Conservation (phyloP, 2,888 invertebrate genomes). For the Boloria selene region DNA sequence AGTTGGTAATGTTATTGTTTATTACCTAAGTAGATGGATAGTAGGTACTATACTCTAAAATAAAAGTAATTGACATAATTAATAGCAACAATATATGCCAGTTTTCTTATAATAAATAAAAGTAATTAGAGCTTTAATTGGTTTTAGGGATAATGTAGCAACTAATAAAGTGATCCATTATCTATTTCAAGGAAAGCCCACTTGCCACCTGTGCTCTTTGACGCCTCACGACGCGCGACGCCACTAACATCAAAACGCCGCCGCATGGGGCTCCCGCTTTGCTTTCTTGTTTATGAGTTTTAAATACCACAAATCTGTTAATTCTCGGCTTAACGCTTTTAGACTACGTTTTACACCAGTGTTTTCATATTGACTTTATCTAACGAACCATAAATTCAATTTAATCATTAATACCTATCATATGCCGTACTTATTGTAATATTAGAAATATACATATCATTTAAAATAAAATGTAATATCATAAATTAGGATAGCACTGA, state of each 20-base stretch:
- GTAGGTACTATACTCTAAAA: not conserved
- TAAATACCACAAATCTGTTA: conserved; percentile 58
- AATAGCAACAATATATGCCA: too few species aligned
- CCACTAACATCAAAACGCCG: conserved; percentile 1
- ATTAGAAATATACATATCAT: not conserved
- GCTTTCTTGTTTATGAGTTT: conserved; percentile 53
- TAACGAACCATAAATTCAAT: conserved; percentile 10
- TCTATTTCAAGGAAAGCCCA: conserved; percentile 8
- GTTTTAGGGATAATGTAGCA: conserved; percentile 2
- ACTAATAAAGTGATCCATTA: conserved; percentile 6
- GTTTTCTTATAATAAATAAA: too few species aligned
- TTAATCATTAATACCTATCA: not conserved
- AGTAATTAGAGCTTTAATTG: not conserved
- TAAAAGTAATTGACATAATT: too few species aligned
- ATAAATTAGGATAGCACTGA: conserved; percentile 15
- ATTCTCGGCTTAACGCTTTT: conserved; percentile 46
- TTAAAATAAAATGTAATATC: conserved; percentile 1
- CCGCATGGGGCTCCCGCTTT: conserved; percentile 31
- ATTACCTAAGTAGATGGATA: conserved; percentile 16
- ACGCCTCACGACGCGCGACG: not conserved
- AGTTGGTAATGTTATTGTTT: conserved; percentile 37
- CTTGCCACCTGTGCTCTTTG: conserved; percentile 14
- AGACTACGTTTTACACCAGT: conserved; percentile 47
- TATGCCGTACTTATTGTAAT: not conserved
- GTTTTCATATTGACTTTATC: conserved; percentile 20